Evolutionary conservation across 2,113 vertebrate genomes (phyloP).

Genomic region (Corynorhinus townsendii): DNA sequence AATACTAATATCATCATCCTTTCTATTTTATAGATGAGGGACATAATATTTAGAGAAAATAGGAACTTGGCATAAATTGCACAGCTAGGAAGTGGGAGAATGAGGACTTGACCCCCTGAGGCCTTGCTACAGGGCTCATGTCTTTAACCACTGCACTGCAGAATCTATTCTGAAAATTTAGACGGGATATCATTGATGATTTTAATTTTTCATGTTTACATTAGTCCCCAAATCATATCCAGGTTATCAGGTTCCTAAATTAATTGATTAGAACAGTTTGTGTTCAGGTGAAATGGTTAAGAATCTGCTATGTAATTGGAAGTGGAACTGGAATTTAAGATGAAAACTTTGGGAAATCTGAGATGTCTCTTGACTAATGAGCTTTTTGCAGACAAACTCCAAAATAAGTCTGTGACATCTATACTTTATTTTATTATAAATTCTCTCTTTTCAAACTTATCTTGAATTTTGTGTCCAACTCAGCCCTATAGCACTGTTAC

Average conservation of each 20-base stretch:
- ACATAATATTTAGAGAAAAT: background rate
- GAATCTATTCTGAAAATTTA: background rate
- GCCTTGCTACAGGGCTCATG: background rate
- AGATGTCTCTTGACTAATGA: background rate
- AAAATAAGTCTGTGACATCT: background rate
- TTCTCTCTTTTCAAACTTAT: background rate
- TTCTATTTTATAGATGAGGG: background rate
- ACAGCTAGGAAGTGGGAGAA: background rate
- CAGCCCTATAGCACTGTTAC: background rate
- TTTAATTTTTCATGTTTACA: background rate
- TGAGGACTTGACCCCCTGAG: background rate
- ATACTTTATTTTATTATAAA: background rate
- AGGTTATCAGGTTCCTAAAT: background rate
- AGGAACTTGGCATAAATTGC: background rate
- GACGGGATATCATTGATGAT: background rate
- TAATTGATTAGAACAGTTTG: background rate
- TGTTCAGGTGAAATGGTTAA: background rate
- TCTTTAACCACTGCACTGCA: background rate
- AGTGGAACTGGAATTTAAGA: background rate
- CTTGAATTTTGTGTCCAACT: background rate
- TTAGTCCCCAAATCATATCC: background rate
- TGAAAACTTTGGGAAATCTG: background rate
- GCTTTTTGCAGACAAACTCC: background rate
- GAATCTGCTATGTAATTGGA: background rate
- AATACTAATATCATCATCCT: background rate